These are phyloP conservation scores for Labeo catla DNA, from an alignment of 2,113 vertebrate species.

Conservation along the genomic window DNA sequence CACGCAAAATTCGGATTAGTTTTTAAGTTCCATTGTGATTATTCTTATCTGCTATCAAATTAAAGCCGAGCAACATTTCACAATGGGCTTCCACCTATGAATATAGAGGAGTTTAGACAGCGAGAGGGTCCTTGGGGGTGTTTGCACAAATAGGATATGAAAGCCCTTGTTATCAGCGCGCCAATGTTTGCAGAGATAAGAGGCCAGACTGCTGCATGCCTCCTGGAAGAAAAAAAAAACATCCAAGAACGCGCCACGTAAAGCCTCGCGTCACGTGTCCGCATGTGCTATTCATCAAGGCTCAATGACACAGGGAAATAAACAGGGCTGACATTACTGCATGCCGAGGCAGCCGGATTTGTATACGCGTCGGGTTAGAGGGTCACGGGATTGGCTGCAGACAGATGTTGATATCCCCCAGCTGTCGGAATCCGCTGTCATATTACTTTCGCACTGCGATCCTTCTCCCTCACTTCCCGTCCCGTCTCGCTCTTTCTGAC, in stretches of 20 bases:
- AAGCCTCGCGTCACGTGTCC: conserved; percentile 55
- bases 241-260: conserved; percentile 64
- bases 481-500: conserved; percentile 25
- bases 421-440: conserved; percentile 27
- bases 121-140: conserved; percentile 58
- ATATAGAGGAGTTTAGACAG: conserved; percentile 57
- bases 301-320: conserved; percentile 21
- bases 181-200: conserved; percentile 71
- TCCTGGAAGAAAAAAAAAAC: conserved; percentile 63
- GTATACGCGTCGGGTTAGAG: neutral
- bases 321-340: conserved; percentile 40
- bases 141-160: conserved; percentile 66
- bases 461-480: conserved; percentile 1
- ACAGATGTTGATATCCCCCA: conserved; percentile 44
- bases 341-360: neutral
- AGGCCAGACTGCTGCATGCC: conserved; percentile 60
- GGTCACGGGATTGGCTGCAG: conserved; percentile 22
- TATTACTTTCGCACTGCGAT: conserved; percentile 14
- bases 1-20: conserved; percentile 40
- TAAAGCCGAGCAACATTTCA: conserved; percentile 58
- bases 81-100: conserved; percentile 54
- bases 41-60: conserved; percentile 62
- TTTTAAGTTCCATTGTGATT: conserved; percentile 49
- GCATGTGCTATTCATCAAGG: conserved; percentile 29
- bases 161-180: conserved; percentile 60